phyloP scores from a whole-genome alignment of 2,113 vertebrate species.

The Siphamia tubifer region DNA sequence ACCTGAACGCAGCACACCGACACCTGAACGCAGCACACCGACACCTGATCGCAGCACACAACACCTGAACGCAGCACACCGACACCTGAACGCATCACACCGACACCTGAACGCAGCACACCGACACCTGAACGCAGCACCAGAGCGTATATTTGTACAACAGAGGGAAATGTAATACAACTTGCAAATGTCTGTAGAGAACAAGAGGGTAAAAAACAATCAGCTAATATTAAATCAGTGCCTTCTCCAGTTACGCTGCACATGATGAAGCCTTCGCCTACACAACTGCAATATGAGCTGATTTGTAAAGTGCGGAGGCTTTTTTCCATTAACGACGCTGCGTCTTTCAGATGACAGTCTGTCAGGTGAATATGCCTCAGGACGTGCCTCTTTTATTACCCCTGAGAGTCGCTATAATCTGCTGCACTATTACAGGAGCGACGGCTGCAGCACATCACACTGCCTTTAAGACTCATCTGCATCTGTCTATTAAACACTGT shows the following conservation, averaged over 20 bases:
- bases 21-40: too few relatives aligned
- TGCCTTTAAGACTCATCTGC: background rate
- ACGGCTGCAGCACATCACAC: background rate
- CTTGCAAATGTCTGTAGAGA: constrained; percentile 34
- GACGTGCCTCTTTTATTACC: constrained; percentile 6
- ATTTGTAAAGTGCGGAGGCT: background rate
- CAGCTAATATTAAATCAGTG: constrained; percentile 9
- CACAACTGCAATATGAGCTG: constrained; percentile 3
- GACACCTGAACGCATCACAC: too few relatives aligned
- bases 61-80: too few relatives aligned
- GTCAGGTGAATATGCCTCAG: constrained; percentile 9
- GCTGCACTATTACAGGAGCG: background rate
- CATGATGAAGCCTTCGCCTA: constrained; percentile 4
- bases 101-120: constrained; percentile 2
- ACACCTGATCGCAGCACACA: too few relatives aligned
- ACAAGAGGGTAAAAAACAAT: constrained; percentile 30
- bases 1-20: too few relatives aligned
- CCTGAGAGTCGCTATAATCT: constrained; percentile 2
- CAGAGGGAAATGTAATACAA: constrained; percentile 28
- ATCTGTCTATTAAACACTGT: too few relatives aligned
- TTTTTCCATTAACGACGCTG: background rate
- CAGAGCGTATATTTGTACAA: background rate
- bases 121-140: background rate
- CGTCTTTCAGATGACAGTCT: constrained; percentile 2
- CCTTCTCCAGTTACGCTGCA: constrained; percentile 1